phyloP scores from a whole-genome alignment of 2,113 vertebrate species.

The Ranitomeya variabilis region DNA sequence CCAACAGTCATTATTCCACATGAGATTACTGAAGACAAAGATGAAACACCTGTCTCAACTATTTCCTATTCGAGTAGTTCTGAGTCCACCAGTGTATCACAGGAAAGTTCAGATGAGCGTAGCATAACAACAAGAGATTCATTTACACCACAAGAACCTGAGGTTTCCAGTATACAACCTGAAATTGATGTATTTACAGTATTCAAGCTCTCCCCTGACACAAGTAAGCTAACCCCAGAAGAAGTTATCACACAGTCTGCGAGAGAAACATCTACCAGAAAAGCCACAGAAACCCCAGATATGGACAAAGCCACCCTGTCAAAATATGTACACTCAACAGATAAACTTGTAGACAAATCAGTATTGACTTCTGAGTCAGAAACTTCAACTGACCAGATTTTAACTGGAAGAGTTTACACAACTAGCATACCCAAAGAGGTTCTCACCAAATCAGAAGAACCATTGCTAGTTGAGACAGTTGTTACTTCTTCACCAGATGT shows the following conservation, averaged over 20 bases:
- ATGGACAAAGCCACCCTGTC: conserved; percentile 62
- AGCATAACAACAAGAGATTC: conserved; percentile 41
- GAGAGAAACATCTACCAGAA: neutral
- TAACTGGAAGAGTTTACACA: neutral
- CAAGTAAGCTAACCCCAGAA: conserved; percentile 4
- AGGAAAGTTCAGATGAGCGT: conserved; percentile 59
- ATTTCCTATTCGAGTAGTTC: conserved; percentile 53
- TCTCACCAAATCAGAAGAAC: neutral
- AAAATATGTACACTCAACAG: conserved; percentile 61
- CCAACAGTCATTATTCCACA: conserved; percentile 66
- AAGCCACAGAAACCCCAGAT: conserved; percentile 48
- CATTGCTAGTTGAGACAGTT: neutral
- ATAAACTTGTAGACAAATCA: conserved; percentile 27
- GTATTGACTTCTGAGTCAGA: neutral
- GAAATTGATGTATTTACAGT: conserved; percentile 47
- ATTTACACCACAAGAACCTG: conserved; percentile 41
- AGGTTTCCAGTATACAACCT: conserved; percentile 7
- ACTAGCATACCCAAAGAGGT: neutral
- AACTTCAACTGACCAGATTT: neutral
- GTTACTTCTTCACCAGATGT: neutral
- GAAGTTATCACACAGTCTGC: neutral
- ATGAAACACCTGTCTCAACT: conserved; percentile 57
- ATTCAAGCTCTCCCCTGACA: conserved; percentile 23
- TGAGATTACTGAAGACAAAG: conserved; percentile 52
- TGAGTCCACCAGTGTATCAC: conserved; percentile 64